Conservation (phyloP, 2,888 invertebrate species). For the Diploptera punctata region DNA sequence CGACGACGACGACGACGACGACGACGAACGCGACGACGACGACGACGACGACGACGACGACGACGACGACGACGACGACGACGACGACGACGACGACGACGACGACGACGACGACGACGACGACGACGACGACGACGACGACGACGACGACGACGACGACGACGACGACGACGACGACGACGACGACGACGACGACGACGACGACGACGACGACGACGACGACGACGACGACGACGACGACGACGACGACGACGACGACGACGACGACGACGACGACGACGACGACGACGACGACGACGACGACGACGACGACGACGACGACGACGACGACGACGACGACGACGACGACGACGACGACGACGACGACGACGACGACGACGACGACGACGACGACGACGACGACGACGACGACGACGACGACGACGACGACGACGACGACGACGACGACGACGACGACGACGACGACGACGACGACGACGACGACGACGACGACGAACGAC, state of each 20-base stretch:
- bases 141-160: conserved; percentile 22
- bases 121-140: conserved; percentile 26
- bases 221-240: background rate
- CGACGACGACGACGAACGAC: too few relatives aligned
- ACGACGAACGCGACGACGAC: too few relatives aligned
- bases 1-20: too few relatives aligned
- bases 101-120: conserved; percentile 28
- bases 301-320: background rate
- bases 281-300: background rate
- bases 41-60: background rate
- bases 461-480: too few relatives aligned
- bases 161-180: conserved; percentile 40
- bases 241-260: background rate
- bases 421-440: background rate
- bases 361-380: background rate
- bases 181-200: conserved; percentile 35
- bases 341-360: background rate
- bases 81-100: conserved; percentile 14
- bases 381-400: background rate
- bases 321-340: background rate
- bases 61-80: background rate
- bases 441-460: background rate
- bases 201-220: conserved; percentile 22
- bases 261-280: background rate
- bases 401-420: background rate